A percentile compares a stretch with the other conserved stretches of the same genome.
phyloP scores from a whole-genome alignment of 2,888 invertebrate species.

The Diogma glabrata region DNA sequence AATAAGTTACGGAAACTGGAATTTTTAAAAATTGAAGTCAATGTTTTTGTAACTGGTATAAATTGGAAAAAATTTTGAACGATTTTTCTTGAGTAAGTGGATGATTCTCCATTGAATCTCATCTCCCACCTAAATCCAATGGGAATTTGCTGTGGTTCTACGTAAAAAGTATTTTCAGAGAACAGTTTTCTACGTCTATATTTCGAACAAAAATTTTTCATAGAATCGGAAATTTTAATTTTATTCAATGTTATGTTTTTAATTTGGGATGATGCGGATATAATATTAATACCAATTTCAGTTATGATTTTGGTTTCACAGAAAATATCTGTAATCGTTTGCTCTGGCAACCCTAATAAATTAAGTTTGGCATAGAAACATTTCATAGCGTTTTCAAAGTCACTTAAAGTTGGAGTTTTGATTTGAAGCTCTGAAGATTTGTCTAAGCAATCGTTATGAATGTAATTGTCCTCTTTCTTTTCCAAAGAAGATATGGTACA shows the following conservation, averaged over 20 bases:
- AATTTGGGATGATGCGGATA: background rate
- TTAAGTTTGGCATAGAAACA: slow-evolving; percentile 3
- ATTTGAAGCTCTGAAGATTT: background rate
- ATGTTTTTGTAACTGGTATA: slow-evolving; percentile 1
- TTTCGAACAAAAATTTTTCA: background rate
- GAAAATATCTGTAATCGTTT: background rate
- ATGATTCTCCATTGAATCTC: background rate
- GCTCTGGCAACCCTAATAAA: slow-evolving; percentile 1
- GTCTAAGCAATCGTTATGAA: background rate
- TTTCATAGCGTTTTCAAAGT: slow-evolving; percentile 1
- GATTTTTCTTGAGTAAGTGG: background rate
- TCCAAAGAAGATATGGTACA: background rate
- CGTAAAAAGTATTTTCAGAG: background rate
- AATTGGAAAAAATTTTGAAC: background rate
- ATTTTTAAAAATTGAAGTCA: background rate
- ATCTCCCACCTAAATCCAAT: background rate
- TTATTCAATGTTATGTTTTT: background rate
- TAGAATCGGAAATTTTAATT: background rate
- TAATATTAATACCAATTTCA: background rate
- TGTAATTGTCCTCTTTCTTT: background rate
- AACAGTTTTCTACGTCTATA: slow-evolving; percentile 1
- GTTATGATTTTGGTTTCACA: background rate
- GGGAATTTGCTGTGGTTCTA: slow-evolving; percentile 3
- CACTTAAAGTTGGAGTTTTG: background rate
- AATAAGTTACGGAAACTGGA: background rate